Base-by-base conservation (phyloP, 2,888 invertebrate species). In the Drosophila antonietae region DNA sequence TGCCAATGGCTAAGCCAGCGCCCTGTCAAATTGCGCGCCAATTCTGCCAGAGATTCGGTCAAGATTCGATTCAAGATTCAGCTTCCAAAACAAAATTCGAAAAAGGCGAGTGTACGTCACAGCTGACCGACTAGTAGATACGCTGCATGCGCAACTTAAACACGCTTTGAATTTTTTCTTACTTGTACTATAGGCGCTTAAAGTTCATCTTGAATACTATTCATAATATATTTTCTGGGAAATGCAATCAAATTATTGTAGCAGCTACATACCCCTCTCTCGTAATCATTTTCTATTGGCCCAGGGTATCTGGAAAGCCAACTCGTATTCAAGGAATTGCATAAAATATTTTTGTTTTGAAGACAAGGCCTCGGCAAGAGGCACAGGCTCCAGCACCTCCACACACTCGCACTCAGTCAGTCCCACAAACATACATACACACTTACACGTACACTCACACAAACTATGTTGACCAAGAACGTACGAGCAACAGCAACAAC, bases 21-120 rank as follows among this genome's bases (percentile, higher is more conserved):
- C 68, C 70, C 74, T 80, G 80, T 60, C 81, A 82, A 89, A 88
- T 84, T 89, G 91, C 90, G 90, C 90, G 91, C 90, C 91, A 90
- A 90, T 90, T 91, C 83, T 73, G 73, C 72, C 76, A 71, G 47
- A 72, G 79, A 70, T 77, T 86, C 68, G 68, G 78, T 61, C 68
- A 74, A 80, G 73, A 80, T 73, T 71, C 73, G 64, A 33, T 49
- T 49, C 49, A 49, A 49, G 66, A 72, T 65, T 68, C 61, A 52
- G 61, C 37, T 55, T 49, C 46, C 62, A 63, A 63, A 58, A 35
- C 63, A 61, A 70, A 68, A 61, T 47, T n/a, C 33, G 69, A 64
- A 55, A 73, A 58, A 43, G 60, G 39, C 33, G 10, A 41, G 23
- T 44, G 58, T 7, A 12, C 41, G 14, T 37, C 0, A 18, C 41